phyloP scores from a whole-genome alignment of 1,140 invertebrate species.

The Pemphigus obesinymphae region DNA sequence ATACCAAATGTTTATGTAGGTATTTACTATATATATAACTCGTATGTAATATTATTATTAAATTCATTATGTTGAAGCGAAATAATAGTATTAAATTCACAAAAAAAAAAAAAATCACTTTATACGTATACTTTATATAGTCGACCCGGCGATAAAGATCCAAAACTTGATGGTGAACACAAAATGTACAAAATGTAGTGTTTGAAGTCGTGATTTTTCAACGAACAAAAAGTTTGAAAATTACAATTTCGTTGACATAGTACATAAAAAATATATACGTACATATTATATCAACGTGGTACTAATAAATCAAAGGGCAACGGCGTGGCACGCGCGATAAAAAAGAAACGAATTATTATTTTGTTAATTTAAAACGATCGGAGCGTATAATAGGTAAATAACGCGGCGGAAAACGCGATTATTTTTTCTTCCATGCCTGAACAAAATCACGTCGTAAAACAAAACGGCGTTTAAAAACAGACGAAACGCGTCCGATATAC shows the following conservation, averaged over 20 bases:
- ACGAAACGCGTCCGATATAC: not conserved
- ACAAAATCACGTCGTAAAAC: not conserved
- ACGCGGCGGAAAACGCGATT: too few relatives aligned
- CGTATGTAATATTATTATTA: too few relatives aligned
- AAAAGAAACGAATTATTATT: conserved; percentile 8
- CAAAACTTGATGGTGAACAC: not conserved
- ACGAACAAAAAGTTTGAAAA: not conserved
- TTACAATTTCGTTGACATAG: not conserved
- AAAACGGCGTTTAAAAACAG: not conserved
- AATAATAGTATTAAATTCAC: not conserved
- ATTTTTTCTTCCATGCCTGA: too few relatives aligned
- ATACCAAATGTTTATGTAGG: too few relatives aligned
- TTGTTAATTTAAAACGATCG: not conserved
- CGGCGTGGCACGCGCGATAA: not conserved
- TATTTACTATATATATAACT: too few relatives aligned
- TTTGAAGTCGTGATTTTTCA: not conserved
- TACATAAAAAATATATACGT: not conserved
- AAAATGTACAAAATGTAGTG: not conserved
- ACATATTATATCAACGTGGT: not conserved
- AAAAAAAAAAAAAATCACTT: not conserved
- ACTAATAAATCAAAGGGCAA: conserved; percentile 3
- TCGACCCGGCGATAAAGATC: not conserved
- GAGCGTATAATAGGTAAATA: not conserved
- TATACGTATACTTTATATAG: too few relatives aligned
- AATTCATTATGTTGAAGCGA: too few relatives aligned